Evolutionary conservation across 2,797 vertebrate genomes (phyloP).

Genomic region (Artibeus jamaicensis): DNA sequence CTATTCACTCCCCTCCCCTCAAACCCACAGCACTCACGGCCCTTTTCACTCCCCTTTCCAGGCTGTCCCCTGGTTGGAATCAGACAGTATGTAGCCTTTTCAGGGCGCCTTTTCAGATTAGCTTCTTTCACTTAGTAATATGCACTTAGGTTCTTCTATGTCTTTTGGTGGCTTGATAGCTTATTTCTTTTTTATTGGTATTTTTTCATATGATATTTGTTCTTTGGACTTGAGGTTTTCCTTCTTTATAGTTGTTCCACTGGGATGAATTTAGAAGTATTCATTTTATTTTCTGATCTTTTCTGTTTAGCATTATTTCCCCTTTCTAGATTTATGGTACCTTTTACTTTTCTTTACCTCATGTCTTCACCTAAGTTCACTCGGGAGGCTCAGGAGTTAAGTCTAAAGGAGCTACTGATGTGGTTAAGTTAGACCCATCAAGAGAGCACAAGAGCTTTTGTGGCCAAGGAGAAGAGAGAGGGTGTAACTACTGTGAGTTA

Average conservation of each 20-base stretch:
- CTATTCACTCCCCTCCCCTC: neutral
- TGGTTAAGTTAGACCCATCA: neutral
- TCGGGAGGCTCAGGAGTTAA: neutral
- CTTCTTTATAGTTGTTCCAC: neutral
- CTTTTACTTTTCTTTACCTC: neutral
- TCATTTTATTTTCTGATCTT: neutral
- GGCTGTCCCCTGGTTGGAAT: neutral
- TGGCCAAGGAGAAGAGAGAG: neutral
- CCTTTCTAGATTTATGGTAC: neutral
- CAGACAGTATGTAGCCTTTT: neutral
- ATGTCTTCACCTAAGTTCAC: neutral
- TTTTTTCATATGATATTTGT: neutral
- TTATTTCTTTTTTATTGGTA: neutral
- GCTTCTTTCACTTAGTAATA: neutral
- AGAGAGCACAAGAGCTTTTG: too few species aligned
- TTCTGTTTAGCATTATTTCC: neutral
- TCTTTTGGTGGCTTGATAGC: neutral
- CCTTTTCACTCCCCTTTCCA: neutral
- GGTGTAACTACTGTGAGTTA: neutral
- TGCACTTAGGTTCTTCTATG: neutral
- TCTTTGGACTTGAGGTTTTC: neutral
- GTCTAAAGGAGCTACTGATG: neutral
- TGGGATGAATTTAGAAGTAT: neutral
- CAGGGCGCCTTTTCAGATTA: neutral
- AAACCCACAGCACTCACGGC: neutral